phyloP scores from a whole-genome alignment of 2,113 vertebrate genomes.

The Garra rufa region DNA sequence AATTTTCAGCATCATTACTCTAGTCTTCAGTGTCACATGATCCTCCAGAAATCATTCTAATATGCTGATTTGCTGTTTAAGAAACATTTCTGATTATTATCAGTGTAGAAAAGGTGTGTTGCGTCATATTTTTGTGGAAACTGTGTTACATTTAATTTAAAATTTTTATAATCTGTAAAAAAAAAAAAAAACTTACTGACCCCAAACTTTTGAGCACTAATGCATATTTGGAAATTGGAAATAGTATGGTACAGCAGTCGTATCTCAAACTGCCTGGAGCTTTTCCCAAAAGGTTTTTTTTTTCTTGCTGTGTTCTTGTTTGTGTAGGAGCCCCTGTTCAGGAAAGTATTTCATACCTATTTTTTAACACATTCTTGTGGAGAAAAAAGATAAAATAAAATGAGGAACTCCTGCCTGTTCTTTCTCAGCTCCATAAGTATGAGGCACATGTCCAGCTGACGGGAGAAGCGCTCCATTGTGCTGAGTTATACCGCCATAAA shows the following conservation, averaged over 20 bases:
- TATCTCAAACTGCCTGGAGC: not conserved
- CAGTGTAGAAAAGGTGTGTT: too few species aligned
- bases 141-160: too few species aligned
- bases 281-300: not conserved
- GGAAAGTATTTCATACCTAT: not conserved
- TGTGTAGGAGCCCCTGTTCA: not conserved
- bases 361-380: not conserved
- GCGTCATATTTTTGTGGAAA: too few species aligned
- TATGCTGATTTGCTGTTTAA: too few species aligned
- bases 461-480: not conserved
- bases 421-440: not conserved
- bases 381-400: not conserved
- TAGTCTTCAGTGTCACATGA: too few species aligned
- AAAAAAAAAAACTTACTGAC: too few species aligned
- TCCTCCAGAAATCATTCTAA: too few species aligned
- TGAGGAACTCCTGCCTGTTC: not conserved
- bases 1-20: too few species aligned
- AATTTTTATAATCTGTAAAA: too few species aligned
- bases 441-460: not conserved
- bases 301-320: fast-evolving
- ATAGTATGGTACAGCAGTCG: not conserved
- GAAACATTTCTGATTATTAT: too few species aligned
- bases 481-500: conserved; percentile 31
- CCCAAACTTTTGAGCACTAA: not conserved
- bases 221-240: not conserved